Percentiles rank a stretch among this genome's conserved stretches.
phyloP scores from a whole-genome alignment of 1,140 invertebrate species.

The Platorchestia sp. region DNA sequence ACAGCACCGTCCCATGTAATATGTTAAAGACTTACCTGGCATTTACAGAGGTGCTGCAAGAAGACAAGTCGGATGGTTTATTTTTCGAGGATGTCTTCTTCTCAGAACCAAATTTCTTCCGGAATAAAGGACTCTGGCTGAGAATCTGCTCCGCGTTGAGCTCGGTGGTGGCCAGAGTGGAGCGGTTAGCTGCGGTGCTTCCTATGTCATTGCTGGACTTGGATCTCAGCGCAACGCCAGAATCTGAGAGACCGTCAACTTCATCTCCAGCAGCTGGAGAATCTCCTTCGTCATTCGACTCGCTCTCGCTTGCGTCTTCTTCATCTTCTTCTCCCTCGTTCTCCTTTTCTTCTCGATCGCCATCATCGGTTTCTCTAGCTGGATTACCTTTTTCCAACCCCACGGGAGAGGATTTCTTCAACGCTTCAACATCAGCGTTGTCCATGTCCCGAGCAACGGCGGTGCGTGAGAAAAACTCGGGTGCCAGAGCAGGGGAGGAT shows the following conservation, averaged over 20 bases:
- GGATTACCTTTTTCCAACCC: not conserved
- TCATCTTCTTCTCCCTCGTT: not conserved
- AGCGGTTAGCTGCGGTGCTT: not conserved
- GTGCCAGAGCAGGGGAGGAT: not conserved
- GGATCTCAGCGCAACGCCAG: not conserved
- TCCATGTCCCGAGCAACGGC: not conserved
- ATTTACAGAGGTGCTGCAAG: conserved; percentile 1
- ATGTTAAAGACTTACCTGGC: not conserved
- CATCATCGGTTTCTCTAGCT: not conserved
- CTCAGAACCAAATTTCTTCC: conserved; percentile 20
- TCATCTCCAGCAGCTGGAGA: not conserved
- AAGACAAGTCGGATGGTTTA: not conserved
- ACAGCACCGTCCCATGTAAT: not conserved
- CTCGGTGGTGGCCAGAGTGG: conserved; percentile 21
- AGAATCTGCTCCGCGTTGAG: conserved; percentile 30
- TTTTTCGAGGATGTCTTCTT: not conserved
- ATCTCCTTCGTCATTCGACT: not conserved
- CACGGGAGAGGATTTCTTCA: not conserved
- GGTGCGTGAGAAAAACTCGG: not conserved
- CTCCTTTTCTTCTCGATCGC: not conserved
- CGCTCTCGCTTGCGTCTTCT: not conserved
- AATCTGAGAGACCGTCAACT: not conserved
- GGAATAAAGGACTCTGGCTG: conserved; percentile 28
- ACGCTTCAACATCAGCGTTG: not conserved
- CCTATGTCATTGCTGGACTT: not conserved